Evolutionary conservation across 2,113 vertebrate genomes (phyloP).

Genomic region (Vulpes lagopus): DNA sequence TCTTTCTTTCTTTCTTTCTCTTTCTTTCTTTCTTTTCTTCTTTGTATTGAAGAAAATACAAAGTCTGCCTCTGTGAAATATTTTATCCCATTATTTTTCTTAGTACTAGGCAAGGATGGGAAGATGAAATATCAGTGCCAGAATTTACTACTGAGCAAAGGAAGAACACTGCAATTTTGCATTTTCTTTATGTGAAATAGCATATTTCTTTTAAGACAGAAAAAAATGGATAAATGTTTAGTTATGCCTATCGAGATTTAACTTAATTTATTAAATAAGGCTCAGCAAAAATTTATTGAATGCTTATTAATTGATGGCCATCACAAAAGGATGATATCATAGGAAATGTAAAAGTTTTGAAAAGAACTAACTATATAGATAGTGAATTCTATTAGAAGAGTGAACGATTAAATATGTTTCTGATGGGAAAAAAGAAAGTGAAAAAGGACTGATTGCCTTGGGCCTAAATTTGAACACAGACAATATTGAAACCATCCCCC

Average conservation of each 20-base stretch:
- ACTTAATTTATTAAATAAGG: neutral
- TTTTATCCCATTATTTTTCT: neutral
- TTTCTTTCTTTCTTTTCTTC: neutral
- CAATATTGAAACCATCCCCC: neutral
- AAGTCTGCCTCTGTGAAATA: neutral
- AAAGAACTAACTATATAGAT: neutral
- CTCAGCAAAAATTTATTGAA: neutral
- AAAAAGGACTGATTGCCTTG: neutral
- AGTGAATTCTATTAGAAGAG: neutral
- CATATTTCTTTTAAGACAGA: neutral
- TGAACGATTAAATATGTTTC: neutral
- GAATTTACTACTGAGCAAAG: neutral
- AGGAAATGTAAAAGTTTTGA: neutral
- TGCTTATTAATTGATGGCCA: neutral
- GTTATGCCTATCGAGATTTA: neutral
- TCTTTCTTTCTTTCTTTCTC: neutral
- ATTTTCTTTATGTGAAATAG: neutral
- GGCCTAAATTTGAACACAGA: neutral
- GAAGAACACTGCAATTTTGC: neutral
- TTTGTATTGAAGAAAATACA: neutral
- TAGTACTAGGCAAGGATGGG: neutral
- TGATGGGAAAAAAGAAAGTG: neutral
- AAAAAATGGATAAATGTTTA: neutral
- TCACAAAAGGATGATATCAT: neutral
- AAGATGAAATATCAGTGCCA: neutral